Conservation (phyloP, 1,140 invertebrate species). For the Drosophila pseudoobscura region DNA sequence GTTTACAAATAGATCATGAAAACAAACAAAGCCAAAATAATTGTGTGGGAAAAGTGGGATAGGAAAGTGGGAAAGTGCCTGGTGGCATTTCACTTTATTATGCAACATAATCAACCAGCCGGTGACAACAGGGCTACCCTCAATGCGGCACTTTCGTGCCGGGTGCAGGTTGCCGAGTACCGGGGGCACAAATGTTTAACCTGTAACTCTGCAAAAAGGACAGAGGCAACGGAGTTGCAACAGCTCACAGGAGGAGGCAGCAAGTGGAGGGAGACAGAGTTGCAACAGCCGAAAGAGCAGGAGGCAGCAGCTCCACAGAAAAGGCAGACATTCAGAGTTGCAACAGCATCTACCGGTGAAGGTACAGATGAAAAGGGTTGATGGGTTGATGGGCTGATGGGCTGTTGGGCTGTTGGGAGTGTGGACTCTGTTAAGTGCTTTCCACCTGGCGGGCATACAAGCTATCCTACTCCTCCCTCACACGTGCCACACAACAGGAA, state of each 20-base stretch:
- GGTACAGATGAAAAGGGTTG: too few relatives aligned
- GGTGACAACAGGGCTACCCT: slow-evolving; percentile 48
- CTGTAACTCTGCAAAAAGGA: slow-evolving; percentile 28
- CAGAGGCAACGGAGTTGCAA: slow-evolving; percentile 10
- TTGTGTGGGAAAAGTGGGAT: slow-evolving; percentile 38
- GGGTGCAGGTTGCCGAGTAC: slow-evolving; percentile 11
- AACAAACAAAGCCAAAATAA: slow-evolving; percentile 38
- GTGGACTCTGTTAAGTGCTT: slow-evolving; percentile 63
- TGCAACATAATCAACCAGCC: slow-evolving; percentile 68
- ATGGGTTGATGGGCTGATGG: too few relatives aligned
- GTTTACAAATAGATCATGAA: slow-evolving; percentile 28
- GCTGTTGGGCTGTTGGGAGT: too few relatives aligned
- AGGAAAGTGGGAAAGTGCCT: slow-evolving; percentile 33
- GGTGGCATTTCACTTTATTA: slow-evolving; percentile 77
- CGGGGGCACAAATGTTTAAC: slow-evolving; percentile 39
- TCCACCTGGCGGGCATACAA: slow-evolving; percentile 67
- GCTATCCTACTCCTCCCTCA: slow-evolving; percentile 10
- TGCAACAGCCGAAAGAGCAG: slow-evolving; percentile 1
- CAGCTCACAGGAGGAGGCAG: neutral
- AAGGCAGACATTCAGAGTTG: too few relatives aligned
- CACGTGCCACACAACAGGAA: slow-evolving; percentile 52
- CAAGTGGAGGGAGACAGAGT: slow-evolving; percentile 12
- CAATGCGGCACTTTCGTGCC: slow-evolving; percentile 38
- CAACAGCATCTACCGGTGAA: too few relatives aligned
- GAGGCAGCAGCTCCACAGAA: too few relatives aligned